phyloP scores from a whole-genome alignment of 2,797 vertebrate genomes.

The Mormyrops attenuatus region DNA sequence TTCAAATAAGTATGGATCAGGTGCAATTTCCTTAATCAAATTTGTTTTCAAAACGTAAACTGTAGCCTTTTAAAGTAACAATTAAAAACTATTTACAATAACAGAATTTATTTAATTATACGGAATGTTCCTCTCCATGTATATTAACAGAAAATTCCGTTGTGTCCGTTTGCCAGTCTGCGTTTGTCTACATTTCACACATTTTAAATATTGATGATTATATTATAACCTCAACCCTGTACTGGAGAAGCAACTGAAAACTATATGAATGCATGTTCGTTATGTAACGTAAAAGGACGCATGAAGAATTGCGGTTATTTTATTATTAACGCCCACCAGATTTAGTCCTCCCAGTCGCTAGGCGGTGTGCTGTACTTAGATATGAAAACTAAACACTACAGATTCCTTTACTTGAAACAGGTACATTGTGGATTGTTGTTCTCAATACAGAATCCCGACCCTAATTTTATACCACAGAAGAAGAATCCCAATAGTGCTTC shows the following conservation, averaged over 20 bases:
- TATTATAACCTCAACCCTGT: not conserved
- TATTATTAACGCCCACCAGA: not conserved
- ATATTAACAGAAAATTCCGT: not conserved
- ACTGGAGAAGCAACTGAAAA: not conserved
- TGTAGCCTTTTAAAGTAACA: not conserved
- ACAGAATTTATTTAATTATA: not conserved
- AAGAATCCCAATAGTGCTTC: not conserved
- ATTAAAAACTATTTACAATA: not conserved
- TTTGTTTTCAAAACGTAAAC: not conserved
- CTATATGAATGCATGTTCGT: not conserved
- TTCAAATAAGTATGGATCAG: not conserved
- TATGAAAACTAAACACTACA: not conserved
- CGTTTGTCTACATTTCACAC: not conserved
- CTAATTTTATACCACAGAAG: not conserved
- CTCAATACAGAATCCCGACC: not conserved
- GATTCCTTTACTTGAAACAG: not conserved
- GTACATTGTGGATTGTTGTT: not conserved
- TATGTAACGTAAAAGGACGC: not conserved
- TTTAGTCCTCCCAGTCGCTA: not conserved
- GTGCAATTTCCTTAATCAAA: not conserved
- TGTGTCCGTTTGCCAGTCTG: not conserved
- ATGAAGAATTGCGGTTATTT: not conserved
- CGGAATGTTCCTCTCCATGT: not conserved
- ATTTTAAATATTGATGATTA: not conserved
- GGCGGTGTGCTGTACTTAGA: not conserved